phyloP scores from a whole-genome alignment of 1,140 invertebrate species.

The Apis florea region DNA sequence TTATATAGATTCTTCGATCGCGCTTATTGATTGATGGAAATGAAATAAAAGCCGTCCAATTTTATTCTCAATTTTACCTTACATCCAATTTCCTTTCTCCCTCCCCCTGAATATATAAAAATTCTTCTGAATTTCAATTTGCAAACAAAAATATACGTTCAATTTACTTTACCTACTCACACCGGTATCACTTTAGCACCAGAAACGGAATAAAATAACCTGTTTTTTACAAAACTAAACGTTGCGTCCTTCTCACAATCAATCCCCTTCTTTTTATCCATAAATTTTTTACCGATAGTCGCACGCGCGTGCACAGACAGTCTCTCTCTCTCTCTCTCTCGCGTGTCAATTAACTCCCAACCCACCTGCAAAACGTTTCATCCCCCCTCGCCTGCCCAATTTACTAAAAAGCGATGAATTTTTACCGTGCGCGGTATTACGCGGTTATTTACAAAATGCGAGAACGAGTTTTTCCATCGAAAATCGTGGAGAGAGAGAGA shows the following conservation, averaged over 20 bases:
- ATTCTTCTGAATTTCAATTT: no score
- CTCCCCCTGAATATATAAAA: no score
- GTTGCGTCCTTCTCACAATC: no score
- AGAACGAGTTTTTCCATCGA: not conserved
- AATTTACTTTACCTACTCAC: not conserved
- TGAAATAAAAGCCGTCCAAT: not conserved
- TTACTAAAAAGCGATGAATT: slow-evolving; percentile 45
- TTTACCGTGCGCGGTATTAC: slow-evolving; percentile 35
- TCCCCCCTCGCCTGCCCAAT: not conserved
- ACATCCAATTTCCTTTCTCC: not conserved
- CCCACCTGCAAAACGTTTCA: not conserved
- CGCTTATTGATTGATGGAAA: not conserved
- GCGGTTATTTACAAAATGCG: slow-evolving; percentile 41
- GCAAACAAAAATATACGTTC: no score
- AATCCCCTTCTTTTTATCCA: no score
- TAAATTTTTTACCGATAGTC: not conserved
- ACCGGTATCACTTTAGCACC: no score
- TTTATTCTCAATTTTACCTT: not conserved
- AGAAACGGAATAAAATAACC: no score
- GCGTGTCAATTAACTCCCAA: slow-evolving; percentile 15
- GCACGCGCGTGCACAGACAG: not conserved
- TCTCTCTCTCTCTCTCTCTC: not conserved
- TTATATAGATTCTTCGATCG: not conserved
- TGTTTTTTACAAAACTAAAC: no score
- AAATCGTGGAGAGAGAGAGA: not conserved